Evolutionary conservation across 35 echinoderm and acorn worm species (phyloP).

Genomic region (Apostichopus parvimensis): DNA sequence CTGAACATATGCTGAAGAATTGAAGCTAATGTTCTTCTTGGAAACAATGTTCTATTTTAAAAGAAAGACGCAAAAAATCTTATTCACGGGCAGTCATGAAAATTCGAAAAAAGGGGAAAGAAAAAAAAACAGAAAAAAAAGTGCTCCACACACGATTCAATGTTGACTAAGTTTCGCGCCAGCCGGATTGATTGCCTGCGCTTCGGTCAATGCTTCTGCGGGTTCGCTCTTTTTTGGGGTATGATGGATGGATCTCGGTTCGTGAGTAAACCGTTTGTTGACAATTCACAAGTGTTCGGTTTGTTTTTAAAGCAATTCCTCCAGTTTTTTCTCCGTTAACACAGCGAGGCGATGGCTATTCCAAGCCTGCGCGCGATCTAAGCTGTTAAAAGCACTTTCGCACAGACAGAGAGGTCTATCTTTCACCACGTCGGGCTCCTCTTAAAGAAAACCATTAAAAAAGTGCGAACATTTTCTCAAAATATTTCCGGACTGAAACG

Average conservation of each 20-base stretch:
- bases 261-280: conserved; percentile 51
- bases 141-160: conserved; percentile 33
- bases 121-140: conserved; percentile 2
- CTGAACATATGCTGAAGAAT: neutral
- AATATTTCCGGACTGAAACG: too few species aligned
- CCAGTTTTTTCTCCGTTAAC: neutral
- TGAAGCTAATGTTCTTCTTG: neutral
- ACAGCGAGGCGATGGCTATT: neutral
- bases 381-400: conserved; percentile 34
- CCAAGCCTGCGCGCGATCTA: neutral
- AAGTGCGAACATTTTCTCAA: too few species aligned
- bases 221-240: neutral
- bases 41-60: neutral
- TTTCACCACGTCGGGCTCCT: neutral
- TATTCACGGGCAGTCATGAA: neutral
- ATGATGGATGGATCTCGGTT: conserved; percentile 46
- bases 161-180: conserved; percentile 27
- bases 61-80: neutral
- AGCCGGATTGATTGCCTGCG: conserved; percentile 21
- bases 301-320: conserved; percentile 57
- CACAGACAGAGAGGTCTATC: neutral
- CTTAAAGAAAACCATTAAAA: too few species aligned
- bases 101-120: neutral
- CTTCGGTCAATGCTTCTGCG: conserved; percentile 34
- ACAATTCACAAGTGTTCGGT: conserved; percentile 39